These are phyloP conservation scores for Hemibates koningsi DNA, from an alignment of 2,113 vertebrate genomes.

Conservation along the genomic window DNA sequence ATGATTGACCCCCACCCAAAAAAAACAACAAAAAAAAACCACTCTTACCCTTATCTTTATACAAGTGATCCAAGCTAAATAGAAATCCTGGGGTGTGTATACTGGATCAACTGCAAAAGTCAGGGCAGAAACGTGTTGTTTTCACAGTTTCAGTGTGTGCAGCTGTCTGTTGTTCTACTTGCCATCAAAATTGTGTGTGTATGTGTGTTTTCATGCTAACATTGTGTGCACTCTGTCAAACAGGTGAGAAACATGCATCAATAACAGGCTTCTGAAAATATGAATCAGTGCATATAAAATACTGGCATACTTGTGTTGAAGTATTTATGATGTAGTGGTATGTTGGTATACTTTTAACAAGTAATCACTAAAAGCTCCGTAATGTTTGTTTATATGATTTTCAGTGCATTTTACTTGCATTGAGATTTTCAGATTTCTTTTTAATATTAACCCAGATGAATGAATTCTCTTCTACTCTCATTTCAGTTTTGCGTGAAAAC, in stretches of 20 bases:
- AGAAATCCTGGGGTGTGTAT: constrained; percentile 17
- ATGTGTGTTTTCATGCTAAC: neutral
- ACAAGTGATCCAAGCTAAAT: constrained; percentile 38
- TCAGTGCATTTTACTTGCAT: neutral
- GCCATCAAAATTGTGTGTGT: neutral
- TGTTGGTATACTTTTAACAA: neutral
- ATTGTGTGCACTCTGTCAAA: neutral
- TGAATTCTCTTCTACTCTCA: neutral
- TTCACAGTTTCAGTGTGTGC: neutral
- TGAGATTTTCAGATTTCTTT: neutral
- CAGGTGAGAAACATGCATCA: neutral
- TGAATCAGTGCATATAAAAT: neutral
- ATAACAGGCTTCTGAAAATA: neutral
- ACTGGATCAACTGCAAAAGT: neutral
- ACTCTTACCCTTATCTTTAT: neutral
- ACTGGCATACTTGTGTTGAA: neutral
- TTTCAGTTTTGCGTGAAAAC: neutral
- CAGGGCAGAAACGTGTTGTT: constrained; percentile 19
- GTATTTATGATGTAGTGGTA: neutral
- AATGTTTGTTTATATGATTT: neutral
- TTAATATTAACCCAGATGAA: neutral
- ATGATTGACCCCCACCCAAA: neutral
- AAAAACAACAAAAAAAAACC: neutral
- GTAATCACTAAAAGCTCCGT: neutral
- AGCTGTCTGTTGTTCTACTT: constrained; percentile 38